Evolutionary conservation across 2,888 invertebrate genomes (phyloP).

Genomic region (Phrixothrix hirtus): DNA sequence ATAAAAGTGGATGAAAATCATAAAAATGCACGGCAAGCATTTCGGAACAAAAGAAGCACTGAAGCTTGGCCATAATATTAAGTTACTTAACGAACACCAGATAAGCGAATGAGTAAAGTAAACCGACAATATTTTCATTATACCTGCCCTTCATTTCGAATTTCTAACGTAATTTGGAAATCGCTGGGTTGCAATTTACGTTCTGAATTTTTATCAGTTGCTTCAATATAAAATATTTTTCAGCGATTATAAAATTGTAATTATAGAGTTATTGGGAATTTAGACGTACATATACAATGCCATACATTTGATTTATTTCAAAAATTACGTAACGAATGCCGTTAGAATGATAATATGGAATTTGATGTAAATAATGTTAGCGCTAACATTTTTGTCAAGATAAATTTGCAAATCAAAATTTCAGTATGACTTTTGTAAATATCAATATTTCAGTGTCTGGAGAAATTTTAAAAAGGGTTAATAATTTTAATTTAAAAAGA

Average conservation of each 20-base stretch:
- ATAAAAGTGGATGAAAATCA: conserved; percentile 26
- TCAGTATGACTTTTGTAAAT: too few relatives aligned
- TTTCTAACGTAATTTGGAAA: conserved; percentile 33
- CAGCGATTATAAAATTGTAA: conserved; percentile 12
- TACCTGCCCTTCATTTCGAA: conserved; percentile 38
- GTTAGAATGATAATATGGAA: too few relatives aligned
- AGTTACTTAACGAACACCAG: conserved; percentile 54
- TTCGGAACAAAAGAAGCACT: conserved; percentile 34
- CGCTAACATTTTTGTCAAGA: too few relatives aligned
- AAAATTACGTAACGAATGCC: too few relatives aligned
- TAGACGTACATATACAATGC: not conserved
- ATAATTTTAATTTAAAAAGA: too few relatives aligned
- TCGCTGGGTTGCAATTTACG: conserved; percentile 30
- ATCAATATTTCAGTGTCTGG: too few relatives aligned
- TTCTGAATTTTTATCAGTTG: conserved; percentile 23
- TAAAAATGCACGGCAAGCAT: conserved; percentile 40
- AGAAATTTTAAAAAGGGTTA: too few relatives aligned
- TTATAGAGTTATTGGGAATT: not conserved
- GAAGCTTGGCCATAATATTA: conserved; percentile 49
- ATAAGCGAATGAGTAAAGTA: conserved; percentile 51
- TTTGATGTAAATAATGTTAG: too few relatives aligned
- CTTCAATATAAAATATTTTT: conserved; percentile 16
- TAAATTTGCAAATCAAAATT: too few relatives aligned
- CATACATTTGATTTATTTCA: not conserved
- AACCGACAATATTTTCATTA: conserved; percentile 52